These are phyloP conservation scores for Drosophila anceps DNA, from an alignment of 2,888 invertebrate species.

Conservation along the genomic window DNA sequence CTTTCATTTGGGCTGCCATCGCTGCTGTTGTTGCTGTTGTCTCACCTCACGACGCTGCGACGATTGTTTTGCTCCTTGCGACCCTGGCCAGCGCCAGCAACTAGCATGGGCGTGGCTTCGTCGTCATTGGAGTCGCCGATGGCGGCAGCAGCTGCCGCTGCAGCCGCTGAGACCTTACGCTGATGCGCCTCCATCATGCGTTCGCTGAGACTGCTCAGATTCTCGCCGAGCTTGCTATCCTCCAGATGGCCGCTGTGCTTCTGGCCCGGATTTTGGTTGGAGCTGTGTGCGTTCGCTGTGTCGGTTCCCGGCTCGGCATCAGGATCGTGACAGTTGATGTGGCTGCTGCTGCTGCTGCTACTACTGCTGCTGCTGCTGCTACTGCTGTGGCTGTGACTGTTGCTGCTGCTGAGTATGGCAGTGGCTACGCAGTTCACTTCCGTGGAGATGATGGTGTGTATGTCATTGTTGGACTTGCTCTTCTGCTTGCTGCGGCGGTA, in stretches of 20 bases:
- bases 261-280: slow-evolving; percentile 40
- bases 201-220: slow-evolving; percentile 71
- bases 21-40: slow-evolving; percentile 2
- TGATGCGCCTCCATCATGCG: slow-evolving; percentile 71
- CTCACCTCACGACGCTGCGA: slow-evolving; percentile 84
- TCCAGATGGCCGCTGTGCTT: slow-evolving; percentile 26
- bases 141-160: slow-evolving; percentile 3
- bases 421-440: slow-evolving; percentile 62
- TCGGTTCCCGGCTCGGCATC: slow-evolving; percentile 23
- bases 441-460: slow-evolving; percentile 78
- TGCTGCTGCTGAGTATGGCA: slow-evolving; percentile 59
- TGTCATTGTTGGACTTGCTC: slow-evolving; percentile 84
- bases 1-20: not conserved
- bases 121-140: slow-evolving; percentile 52
- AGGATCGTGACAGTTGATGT: slow-evolving; percentile 18
- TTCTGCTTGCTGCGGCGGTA: slow-evolving; percentile 84
- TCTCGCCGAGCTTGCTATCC: slow-evolving; percentile 34
- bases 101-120: slow-evolving; percentile 43
- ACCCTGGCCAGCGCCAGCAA: slow-evolving; percentile 59
- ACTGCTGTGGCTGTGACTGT: slow-evolving; percentile 19
- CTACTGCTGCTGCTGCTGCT: slow-evolving; percentile 15
- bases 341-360: slow-evolving; percentile 17
- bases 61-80: slow-evolving; percentile 85
- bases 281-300: slow-evolving; percentile 7
- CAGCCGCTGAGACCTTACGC: slow-evolving; percentile 39